Conservation (phyloP, 2,888 invertebrate genomes). For the Morpho helenor region DNA sequence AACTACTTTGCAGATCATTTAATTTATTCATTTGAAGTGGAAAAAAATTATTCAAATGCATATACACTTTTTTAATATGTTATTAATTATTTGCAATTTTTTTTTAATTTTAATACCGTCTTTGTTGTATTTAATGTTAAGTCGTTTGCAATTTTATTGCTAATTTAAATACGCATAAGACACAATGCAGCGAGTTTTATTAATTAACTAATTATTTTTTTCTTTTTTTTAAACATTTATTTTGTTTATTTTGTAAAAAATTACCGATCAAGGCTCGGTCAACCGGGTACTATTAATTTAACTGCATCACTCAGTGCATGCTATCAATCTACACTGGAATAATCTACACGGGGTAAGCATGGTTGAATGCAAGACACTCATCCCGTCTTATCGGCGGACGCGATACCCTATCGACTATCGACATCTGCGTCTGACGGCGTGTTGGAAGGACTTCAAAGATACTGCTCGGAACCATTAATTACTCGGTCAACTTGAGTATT, state of each 20-base stretch:
- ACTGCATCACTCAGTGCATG: not conserved
- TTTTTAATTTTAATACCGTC: too few species aligned
- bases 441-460: constrained; percentile 22
- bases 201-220: too few species aligned
- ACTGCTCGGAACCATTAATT: constrained; percentile 19
- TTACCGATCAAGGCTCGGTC: too few species aligned
- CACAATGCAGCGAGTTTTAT: too few species aligned
- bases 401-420: constrained; percentile 17
- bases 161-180: too few species aligned
- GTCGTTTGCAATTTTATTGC: too few species aligned
- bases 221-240: too few species aligned
- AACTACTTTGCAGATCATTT: not conserved
- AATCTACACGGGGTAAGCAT: constrained; percentile 14
- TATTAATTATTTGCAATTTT: too few species aligned
- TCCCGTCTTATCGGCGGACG: constrained; percentile 19
- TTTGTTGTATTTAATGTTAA: too few species aligned
- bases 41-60: too few species aligned
- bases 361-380: constrained; percentile 17
- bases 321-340: constrained; percentile 12
- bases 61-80: too few species aligned
- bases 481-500: constrained; percentile 9
- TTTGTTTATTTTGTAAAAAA: too few species aligned
- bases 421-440: constrained; percentile 18
- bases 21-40: not conserved
- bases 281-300: not conserved